Evolutionary conservation across 2,888 invertebrate genomes (phyloP), one percentile per base, ranked within the genome.

Genomic region (Hoplodrina blanda): DNA sequence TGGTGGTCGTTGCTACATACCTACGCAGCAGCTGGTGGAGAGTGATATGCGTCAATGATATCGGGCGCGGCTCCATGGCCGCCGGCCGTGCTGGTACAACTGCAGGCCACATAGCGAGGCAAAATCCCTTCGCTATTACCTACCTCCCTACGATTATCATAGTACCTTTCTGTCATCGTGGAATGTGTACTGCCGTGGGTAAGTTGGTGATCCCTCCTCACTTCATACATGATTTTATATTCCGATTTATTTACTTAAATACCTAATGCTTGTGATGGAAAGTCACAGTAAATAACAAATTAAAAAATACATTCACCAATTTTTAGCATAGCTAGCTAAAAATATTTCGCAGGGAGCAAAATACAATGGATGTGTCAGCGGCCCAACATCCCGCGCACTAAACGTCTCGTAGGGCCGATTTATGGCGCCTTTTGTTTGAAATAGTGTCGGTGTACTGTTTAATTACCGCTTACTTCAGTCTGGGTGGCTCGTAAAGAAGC

Each of bases 341-440:
- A 46, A 4, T 25, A 49, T 46, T 7, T 37, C 11, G 10, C 15
- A 46, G 41, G 2, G 17, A 49, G 53, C 49, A 4, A 46, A 71
- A 33, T 53, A 62, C 49, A 55, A 15, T 6, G 17, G 3, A 20
- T 17, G n/a, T 19, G 60, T 60, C 44, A 33, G 25, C 37, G 13
- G 33, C 13, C 33, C 13, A 37, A 17, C 19, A 13, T 37, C 19
- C 7, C 50, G 20, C 44, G 41, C 57, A 30, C 25, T 54, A 62
- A 17, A 62, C 20, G 37, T 66, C 44, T 13, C 19, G 46, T 30
- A 15, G 7, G 57, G 15, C 13, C 49, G 53, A 73, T 66, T 59
- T 59, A 66, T 56, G 17, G 62, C 66, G 20, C 61, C 30, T 62
- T 67, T 57, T 53, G 57, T 57, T 57, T 66, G 66, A 72, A 66